Conservation (phyloP, 2,797 vertebrate genomes). For the Paramormyrops hopkinsi region DNA sequence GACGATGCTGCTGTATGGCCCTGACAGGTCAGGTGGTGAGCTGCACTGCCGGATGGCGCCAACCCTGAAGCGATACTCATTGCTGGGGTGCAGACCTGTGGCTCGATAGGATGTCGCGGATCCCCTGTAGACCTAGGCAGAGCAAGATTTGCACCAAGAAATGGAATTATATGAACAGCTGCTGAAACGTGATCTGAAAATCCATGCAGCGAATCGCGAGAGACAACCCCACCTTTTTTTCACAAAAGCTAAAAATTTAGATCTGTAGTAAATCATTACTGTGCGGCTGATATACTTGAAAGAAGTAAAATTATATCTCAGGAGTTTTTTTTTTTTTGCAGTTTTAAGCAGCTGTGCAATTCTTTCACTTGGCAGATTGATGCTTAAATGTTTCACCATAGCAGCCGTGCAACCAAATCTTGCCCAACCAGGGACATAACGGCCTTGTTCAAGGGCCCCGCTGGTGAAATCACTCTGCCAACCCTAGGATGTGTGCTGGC, state of each 20-base stretch:
- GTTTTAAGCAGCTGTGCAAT: neutral
- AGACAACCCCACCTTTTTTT: neutral
- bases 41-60: conserved; percentile 91
- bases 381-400: neutral
- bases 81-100: conserved; percentile 76
- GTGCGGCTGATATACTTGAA: neutral
- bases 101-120: conserved; percentile 74
- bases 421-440: neutral
- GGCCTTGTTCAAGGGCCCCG: neutral
- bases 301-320: neutral
- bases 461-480: neutral
- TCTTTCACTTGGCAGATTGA: neutral
- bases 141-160: neutral
- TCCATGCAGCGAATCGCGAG: neutral
- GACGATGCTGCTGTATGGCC: conserved; percentile 84
- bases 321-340: neutral
- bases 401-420: neutral
- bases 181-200: neutral
- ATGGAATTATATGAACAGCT: neutral
- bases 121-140: conserved; percentile 78
- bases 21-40: conserved; percentile 79
- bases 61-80: conserved; percentile 85
- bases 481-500: neutral
- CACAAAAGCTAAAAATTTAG: neutral
- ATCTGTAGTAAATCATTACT: neutral